Base-by-base conservation (phyloP, 2,113 vertebrate genomes). In the Butorides virescens region DNA sequence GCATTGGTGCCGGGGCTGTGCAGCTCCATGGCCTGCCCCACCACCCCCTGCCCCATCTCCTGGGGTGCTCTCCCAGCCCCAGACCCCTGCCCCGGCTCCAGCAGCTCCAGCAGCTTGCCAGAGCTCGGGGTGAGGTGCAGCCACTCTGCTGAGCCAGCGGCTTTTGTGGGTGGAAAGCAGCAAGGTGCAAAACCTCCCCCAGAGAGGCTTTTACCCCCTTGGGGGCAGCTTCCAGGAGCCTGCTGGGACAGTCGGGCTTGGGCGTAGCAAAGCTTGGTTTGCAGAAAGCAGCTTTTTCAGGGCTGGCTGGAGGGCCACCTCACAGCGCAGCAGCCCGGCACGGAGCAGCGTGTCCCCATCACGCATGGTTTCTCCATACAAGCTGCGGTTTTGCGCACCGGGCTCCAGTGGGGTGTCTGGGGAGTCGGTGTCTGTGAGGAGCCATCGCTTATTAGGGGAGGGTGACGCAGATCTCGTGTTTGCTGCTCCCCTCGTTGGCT, bases 361-460 rank as follows among this genome's bases (percentile, higher is more conserved):
- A 8, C 3, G 3, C 0, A 0, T 0, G 1, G 21, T 13, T 22
- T 37, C 66, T 55, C 47, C 10, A 0, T 15, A 29, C 26, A 12
- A 91, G 50, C 39, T 6, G 47, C 7, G 50, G 27, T 13, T 73
- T 47, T 47, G 26, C 50, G 32, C n/a, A 15, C 46, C 8, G 4
- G n/a, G 53, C 44, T 73, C 32, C 2, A 3, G 55, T 0, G 0
- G 8, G 3, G 15, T 23, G 13, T 3, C 16, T 0, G 0, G 23
- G 6, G n/a, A 67, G 16, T 1, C 0, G 1, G 26, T 7, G 44
- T 32, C 81, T 81, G 30, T 56, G 49, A 29, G 0, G 13, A 90
- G 39, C 65, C 13, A 3, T 10, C 18, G 11, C 42, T 81, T 8
- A 3, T 49, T 26, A 72, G 37, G 1, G 1, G 42, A 37, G 25